These are phyloP conservation scores for Epirrhoe alternata DNA, from an alignment of 2,888 invertebrate species.

Conservation along the genomic window DNA sequence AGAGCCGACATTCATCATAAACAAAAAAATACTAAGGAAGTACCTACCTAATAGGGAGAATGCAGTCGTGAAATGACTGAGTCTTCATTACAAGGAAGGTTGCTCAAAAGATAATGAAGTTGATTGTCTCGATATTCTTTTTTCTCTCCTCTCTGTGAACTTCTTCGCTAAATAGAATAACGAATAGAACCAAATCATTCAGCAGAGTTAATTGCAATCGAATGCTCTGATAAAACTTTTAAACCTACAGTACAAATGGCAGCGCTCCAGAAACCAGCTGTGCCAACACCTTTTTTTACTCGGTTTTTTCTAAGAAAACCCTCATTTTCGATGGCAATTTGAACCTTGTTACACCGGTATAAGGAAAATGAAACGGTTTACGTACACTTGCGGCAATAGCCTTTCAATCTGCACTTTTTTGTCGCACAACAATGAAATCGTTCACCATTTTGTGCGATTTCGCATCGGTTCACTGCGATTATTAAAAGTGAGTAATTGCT, in stretches of 20 bases:
- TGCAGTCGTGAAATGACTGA: too few species aligned
- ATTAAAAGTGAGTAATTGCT: conserved; percentile 60
- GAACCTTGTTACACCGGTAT: conserved; percentile 27
- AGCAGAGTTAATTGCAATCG: conserved; percentile 31
- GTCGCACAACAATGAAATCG: conserved; percentile 53
- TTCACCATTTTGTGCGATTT: conserved; percentile 60
- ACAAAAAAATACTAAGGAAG: too few species aligned
- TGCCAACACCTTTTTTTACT: conserved; percentile 61
- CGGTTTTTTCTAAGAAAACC: conserved; percentile 58
- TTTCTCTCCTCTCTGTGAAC: conserved; percentile 1
- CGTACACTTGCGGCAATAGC: conserved; percentile 44
- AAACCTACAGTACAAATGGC: conserved; percentile 49
- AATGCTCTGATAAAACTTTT: conserved; percentile 42
- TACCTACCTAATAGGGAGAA: too few species aligned
- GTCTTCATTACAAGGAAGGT: background rate
- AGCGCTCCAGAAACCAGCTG: conserved; percentile 65
- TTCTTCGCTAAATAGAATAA: conserved; percentile 23
- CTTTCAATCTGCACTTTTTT: conserved; percentile 61
- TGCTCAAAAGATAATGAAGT: background rate
- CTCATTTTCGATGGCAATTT: conserved; percentile 50
- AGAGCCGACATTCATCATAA: too few species aligned
- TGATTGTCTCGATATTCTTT: background rate
- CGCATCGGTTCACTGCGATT: conserved; percentile 58
- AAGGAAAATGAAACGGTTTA: conserved; percentile 18
- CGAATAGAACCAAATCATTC: conserved; percentile 28